Evolutionary conservation across 2,797 vertebrate genomes (phyloP).

Genomic region (Gymnoscopelus microlampas): DNA sequence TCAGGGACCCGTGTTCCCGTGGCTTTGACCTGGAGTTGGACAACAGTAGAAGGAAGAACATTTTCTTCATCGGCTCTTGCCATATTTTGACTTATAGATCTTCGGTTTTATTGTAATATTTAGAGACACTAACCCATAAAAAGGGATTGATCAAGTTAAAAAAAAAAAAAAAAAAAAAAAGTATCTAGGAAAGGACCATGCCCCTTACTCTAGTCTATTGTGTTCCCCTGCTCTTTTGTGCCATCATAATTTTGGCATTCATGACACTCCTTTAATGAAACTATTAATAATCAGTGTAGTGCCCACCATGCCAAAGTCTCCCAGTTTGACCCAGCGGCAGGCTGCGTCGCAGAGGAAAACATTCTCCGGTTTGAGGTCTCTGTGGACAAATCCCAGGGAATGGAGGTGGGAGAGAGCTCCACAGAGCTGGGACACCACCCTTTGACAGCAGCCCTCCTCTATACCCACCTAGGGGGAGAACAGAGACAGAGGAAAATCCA

Average conservation of each 20-base stretch:
- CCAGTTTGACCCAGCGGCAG: conserved; percentile 88
- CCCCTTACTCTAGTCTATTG: no score
- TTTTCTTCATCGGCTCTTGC: not conserved
- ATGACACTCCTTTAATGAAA: no score
- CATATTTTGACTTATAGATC: no score
- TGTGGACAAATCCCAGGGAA: conserved; percentile 94
- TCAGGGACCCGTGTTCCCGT: conserved; percentile 69
- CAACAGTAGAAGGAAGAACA: not conserved
- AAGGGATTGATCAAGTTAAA: no score
- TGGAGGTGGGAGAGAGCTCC: conserved; percentile 91
- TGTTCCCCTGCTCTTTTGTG: no score
- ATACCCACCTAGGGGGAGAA: conserved; percentile 68
- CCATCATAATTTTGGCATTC: no score
- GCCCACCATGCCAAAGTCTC: conserved; percentile 91
- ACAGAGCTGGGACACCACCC: conserved; percentile 88
- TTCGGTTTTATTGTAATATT: no score
- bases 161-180: no score
- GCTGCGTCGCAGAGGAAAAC: conserved; percentile 88
- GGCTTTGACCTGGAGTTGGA: conserved; percentile 69
- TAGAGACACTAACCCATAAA: no score
- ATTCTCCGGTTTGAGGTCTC: conserved; percentile 97
- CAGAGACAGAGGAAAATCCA: no score
- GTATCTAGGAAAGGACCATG: no score
- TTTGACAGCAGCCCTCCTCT: conserved; percentile 79
- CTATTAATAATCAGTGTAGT: not conserved